Evolutionary conservation across 2,888 invertebrate genomes (phyloP).

Genomic region (Germaria angustata): DNA sequence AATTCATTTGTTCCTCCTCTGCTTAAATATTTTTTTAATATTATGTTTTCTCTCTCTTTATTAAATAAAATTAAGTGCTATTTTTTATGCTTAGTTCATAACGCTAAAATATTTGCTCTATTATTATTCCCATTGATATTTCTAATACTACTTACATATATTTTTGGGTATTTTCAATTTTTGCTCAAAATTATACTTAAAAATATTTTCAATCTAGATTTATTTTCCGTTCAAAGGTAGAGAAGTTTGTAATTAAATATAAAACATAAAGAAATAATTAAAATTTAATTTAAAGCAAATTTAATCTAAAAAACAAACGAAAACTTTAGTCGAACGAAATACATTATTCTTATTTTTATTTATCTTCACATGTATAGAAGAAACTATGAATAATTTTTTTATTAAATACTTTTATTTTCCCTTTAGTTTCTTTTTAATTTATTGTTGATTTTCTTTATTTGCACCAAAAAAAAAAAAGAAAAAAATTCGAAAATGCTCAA

Average conservation of each 20-base stretch:
- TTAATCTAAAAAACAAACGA: conserved; percentile 30
- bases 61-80: conserved; percentile 64
- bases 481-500: conserved; percentile 63
- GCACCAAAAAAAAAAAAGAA: conserved; percentile 19
- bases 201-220: not conserved
- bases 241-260: conserved; percentile 12
- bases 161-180: conserved; percentile 67
- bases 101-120: conserved; percentile 56
- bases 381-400: not conserved
- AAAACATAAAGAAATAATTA: not conserved
- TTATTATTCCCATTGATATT: conserved; percentile 3
- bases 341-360: conserved; percentile 10
- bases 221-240: not conserved
- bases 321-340: conserved; percentile 38
- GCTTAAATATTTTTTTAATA: conserved; percentile 53
- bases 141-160: conserved; percentile 32
- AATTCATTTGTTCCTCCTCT: conserved; percentile 61
- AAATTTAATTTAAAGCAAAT: not conserved
- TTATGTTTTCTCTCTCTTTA: conserved; percentile 53
- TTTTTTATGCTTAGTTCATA: conserved; percentile 66
- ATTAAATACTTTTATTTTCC: conserved; percentile 10
- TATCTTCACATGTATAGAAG: not conserved
- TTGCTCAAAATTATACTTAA: not conserved
- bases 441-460: conserved; percentile 43
- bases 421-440: conserved; percentile 10